Evolutionary conservation across 2,888 invertebrate genomes (phyloP).

Genomic region (Oligia strigilis): DNA sequence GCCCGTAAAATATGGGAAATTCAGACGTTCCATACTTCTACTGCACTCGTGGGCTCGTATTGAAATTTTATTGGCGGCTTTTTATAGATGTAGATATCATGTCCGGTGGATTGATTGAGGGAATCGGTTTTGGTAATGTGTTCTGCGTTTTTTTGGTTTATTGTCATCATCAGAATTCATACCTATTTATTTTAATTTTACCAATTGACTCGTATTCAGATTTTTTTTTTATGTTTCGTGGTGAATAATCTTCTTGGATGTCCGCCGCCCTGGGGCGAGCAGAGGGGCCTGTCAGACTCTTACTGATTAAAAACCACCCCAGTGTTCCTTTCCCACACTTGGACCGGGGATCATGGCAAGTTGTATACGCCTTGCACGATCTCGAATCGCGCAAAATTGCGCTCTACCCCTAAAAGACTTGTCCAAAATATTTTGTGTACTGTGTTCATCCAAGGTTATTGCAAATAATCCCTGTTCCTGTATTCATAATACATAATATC

Average conservation of each 20-base stretch:
- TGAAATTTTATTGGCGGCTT: constrained; percentile 57
- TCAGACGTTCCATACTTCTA: constrained; percentile 54
- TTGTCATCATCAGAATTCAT: not conserved
- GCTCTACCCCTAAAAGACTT: too few relatives aligned
- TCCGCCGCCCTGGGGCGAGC: too few relatives aligned
- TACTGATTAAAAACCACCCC: not conserved
- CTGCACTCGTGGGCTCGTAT: constrained; percentile 51
- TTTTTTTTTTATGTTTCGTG: not conserved
- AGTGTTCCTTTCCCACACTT: not conserved
- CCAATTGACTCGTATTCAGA: not conserved
- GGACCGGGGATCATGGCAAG: not conserved
- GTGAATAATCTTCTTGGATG: too few relatives aligned
- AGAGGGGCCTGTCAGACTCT: not conserved
- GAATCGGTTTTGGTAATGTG: constrained; percentile 14
- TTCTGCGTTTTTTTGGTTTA: not conserved
- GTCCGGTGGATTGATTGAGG: constrained; percentile 39
- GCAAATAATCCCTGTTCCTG: not conserved
- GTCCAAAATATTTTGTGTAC: not conserved
- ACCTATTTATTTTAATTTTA: not conserved
- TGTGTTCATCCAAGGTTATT: too few relatives aligned
- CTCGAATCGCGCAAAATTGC: not conserved
- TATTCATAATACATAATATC: not conserved
- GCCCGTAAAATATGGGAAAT: constrained; percentile 72
- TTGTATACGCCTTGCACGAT: not conserved
- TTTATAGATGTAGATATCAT: constrained; percentile 56